Percentiles rank a stretch among this genome's conserved stretches.
Evolutionary conservation across 1,140 invertebrate genomes (phyloP).

Genomic region (Drosophila bifasciata): DNA sequence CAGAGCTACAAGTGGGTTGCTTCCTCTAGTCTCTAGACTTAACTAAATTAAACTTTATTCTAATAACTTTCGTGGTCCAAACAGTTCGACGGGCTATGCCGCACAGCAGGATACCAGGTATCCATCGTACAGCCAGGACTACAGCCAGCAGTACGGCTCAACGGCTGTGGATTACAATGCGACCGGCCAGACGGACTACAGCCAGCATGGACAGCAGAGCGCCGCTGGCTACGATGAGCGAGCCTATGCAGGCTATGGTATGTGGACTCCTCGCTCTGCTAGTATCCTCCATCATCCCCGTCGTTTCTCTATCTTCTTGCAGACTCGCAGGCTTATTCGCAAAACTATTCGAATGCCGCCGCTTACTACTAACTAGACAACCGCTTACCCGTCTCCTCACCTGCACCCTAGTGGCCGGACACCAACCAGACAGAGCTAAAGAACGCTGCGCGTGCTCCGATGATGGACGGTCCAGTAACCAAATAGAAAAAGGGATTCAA

Average conservation of each 20-base stretch:
- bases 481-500: slow-evolving; percentile 61
- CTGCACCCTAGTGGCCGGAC: slow-evolving; percentile 12
- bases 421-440: slow-evolving; percentile 49
- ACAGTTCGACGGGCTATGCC: slow-evolving; percentile 72
- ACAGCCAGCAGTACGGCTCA: slow-evolving; percentile 80
- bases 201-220: slow-evolving; percentile 69
- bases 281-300: slow-evolving; percentile 15
- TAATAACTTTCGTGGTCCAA: slow-evolving; percentile 3
- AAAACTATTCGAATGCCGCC: slow-evolving; percentile 80
- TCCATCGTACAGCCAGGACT: slow-evolving; percentile 78
- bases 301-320: slow-evolving; percentile 14
- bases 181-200: slow-evolving; percentile 76
- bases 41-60: not conserved
- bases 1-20: slow-evolving; percentile 72
- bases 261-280: slow-evolving; percentile 25
- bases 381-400: slow-evolving; percentile 17
- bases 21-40: not conserved
- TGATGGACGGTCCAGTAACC: slow-evolving; percentile 61
- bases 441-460: slow-evolving; percentile 78
- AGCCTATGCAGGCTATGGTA: slow-evolving; percentile 81
- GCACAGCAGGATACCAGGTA: slow-evolving; percentile 78
- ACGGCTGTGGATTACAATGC: slow-evolving; percentile 80
- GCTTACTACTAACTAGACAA: slow-evolving; percentile 82
- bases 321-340: slow-evolving; percentile 81
- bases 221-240: slow-evolving; percentile 71